phyloP scores from a whole-genome alignment of 2,797 vertebrate species.

The Holocentrus rufus region DNA sequence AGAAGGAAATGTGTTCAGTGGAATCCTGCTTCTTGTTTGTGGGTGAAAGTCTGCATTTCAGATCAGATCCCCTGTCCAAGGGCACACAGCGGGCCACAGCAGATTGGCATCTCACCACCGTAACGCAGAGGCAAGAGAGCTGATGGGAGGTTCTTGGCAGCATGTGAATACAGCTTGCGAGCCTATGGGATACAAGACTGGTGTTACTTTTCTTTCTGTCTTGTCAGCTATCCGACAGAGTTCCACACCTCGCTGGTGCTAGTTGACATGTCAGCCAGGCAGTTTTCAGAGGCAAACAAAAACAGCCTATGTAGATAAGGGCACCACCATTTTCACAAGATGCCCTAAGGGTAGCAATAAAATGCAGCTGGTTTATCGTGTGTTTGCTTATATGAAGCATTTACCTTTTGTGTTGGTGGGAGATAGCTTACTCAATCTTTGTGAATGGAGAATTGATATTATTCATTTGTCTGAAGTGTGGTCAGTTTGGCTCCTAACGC shows the following conservation, averaged over 20 bases:
- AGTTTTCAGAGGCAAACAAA: constrained; percentile 31
- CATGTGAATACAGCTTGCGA: constrained; percentile 29
- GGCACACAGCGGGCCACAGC: constrained; percentile 44
- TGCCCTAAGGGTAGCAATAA: constrained; percentile 1
- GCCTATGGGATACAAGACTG: constrained; percentile 27
- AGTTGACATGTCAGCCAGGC: constrained; percentile 3
- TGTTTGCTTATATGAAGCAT: constrained; percentile 8
- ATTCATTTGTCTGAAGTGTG: constrained; percentile 14
- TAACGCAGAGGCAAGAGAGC: constrained; percentile 29
- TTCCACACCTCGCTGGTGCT: constrained; percentile 23
- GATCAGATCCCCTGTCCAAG: constrained; percentile 33
- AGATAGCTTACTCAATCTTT: background rate
- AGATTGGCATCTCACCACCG: constrained; percentile 30
- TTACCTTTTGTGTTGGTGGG: constrained; percentile 5
- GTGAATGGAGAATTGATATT: constrained; percentile 16
- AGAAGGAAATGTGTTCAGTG: background rate
- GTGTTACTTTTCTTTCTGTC: constrained; percentile 36
- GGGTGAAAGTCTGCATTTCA: constrained; percentile 19
- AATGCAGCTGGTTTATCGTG: constrained; percentile 8
- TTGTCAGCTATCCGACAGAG: constrained; percentile 37
- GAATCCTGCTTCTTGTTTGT: constrained; percentile 27
- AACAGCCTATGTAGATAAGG: constrained; percentile 31
- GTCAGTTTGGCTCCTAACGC: background rate
- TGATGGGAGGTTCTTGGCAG: constrained; percentile 46
- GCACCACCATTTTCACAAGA: background rate